Conservation (phyloP, 2,113 vertebrate species). For the Chitala chitala region DNA sequence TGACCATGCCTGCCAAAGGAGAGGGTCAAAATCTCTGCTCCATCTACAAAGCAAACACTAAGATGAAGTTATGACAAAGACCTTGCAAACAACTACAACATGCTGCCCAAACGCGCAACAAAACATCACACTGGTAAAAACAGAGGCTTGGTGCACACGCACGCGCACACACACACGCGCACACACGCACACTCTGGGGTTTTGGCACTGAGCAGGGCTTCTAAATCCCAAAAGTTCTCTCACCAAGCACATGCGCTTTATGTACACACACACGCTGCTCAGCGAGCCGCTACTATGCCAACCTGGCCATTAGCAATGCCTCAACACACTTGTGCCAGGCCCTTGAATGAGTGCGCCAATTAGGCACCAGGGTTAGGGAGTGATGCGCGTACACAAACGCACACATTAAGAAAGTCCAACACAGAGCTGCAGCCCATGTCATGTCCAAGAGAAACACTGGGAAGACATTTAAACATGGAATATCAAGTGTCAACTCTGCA, state of each 20-base stretch:
- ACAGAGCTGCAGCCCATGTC: too few species aligned
- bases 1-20: too few species aligned
- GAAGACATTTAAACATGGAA: too few species aligned
- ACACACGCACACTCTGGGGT: not conserved
- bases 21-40: too few species aligned
- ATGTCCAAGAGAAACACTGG: too few species aligned
- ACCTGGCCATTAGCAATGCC: slow-evolving; percentile 20
- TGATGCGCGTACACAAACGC: not conserved
- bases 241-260: slow-evolving; percentile 5
- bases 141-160: too few species aligned
- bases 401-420: not conserved
- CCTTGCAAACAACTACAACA: too few species aligned
- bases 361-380: not conserved
- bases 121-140: too few species aligned
- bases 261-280: not conserved
- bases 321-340: slow-evolving; percentile 11
- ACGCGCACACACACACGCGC: too few species aligned
- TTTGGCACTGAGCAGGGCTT: not conserved
- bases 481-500: too few species aligned
- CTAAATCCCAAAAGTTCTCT: slow-evolving; percentile 15
- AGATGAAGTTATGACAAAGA: too few species aligned
- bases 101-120: not conserved
- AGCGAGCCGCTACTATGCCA: slow-evolving; percentile 27
- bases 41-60: too few species aligned
- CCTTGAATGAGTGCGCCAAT: slow-evolving; percentile 19